Conservation (phyloP, 2,888 invertebrate genomes). For the Euplexia lucipara region DNA sequence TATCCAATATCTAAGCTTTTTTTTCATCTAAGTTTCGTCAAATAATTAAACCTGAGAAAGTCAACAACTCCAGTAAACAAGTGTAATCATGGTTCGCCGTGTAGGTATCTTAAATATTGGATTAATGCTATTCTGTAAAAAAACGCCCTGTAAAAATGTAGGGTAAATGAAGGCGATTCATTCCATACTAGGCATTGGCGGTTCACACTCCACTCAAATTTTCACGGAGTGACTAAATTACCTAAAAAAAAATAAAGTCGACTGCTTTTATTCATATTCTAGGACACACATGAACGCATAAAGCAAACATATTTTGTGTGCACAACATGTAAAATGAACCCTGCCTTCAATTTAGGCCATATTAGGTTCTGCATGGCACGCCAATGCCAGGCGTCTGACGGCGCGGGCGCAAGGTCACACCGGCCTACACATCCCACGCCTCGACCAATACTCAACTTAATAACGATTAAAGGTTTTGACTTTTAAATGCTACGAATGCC, state of each 20-base stretch:
- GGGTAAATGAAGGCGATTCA: no score
- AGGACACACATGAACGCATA: constrained; percentile 18
- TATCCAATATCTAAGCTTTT: no score
- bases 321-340: constrained; percentile 49
- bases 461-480: constrained; percentile 38
- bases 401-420: constrained; percentile 78
- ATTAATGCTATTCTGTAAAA: no score
- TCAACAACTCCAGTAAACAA: background rate
- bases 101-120: no score
- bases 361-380: constrained; percentile 74
- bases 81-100: background rate
- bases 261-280: background rate
- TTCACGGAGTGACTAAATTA: no score
- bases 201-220: no score
- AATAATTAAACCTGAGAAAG: background rate
- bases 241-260: background rate
- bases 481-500: constrained; percentile 46
- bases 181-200: no score
- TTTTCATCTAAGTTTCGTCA: background rate
- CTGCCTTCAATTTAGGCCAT: constrained; percentile 72
- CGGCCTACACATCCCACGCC: constrained; percentile 79
- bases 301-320: constrained; percentile 41
- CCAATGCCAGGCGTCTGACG: constrained; percentile 74
- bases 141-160: no score
- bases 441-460: constrained; percentile 38